A percentile compares a stretch with the other conserved stretches of the same genome.
phyloP scores from a whole-genome alignment of 2,888 invertebrate species.

The Stramonita haemastoma region DNA sequence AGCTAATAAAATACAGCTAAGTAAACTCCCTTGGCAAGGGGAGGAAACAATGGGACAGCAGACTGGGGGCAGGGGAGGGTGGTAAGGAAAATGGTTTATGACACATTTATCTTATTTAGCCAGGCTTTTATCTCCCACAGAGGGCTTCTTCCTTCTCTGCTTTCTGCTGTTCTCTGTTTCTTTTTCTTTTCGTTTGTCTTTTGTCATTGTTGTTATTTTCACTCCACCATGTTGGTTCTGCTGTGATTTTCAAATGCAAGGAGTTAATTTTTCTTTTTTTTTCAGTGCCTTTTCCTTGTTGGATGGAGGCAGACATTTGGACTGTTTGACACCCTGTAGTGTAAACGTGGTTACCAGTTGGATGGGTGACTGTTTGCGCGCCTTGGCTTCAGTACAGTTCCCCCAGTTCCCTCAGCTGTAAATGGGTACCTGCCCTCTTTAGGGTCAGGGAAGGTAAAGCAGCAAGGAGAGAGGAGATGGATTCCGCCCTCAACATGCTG shows the following conservation, averaged over 20 bases:
- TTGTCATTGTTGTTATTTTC: too few relatives aligned
- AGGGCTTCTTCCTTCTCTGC: background rate
- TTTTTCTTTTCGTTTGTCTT: background rate
- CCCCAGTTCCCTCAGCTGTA: too few relatives aligned
- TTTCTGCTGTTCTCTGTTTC: background rate
- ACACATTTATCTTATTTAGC: slow-evolving; percentile 15
- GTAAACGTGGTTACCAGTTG: too few relatives aligned
- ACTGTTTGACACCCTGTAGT: too few relatives aligned
- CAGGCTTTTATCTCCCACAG: background rate
- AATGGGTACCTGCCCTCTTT: too few relatives aligned
- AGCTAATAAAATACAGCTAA: slow-evolving; percentile 2
- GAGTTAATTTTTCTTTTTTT: too few relatives aligned
- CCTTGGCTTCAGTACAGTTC: too few relatives aligned
- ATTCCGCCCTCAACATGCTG: too few relatives aligned
- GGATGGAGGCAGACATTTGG: background rate
- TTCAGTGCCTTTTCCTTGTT: background rate
- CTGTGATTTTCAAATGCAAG: background rate
- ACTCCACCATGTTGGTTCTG: background rate
- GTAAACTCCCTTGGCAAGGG: slow-evolving; percentile 10
- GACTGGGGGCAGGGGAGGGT: too few relatives aligned
- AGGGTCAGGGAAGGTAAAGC: too few relatives aligned
- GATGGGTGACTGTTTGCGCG: too few relatives aligned
- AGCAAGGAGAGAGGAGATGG: too few relatives aligned
- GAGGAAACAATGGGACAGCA: background rate
- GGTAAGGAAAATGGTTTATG: slow-evolving; percentile 13